A percentile compares a stretch with the other conserved stretches of the same genome.
phyloP scores from a whole-genome alignment of 2,888 invertebrate genomes.

The Catocala nupta region DNA sequence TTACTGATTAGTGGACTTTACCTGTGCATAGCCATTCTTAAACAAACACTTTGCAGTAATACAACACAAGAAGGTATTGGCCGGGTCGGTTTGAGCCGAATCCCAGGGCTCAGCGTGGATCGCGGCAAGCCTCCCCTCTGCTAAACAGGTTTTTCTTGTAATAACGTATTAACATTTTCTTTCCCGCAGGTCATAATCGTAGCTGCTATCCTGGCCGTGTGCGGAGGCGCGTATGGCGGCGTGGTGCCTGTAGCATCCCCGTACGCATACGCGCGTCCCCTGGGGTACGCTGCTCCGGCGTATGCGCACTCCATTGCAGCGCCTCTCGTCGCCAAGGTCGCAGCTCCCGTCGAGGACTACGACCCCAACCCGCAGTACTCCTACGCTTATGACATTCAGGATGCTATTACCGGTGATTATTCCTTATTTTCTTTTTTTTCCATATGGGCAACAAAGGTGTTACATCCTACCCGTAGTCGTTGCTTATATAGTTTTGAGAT shows the following conservation, averaged over 20 bases:
- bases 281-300: slow-evolving; percentile 61
- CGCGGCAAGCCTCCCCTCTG: too few relatives aligned
- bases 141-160: too few relatives aligned
- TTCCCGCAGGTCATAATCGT: slow-evolving; percentile 67
- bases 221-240: slow-evolving; percentile 66
- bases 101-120: too few relatives aligned
- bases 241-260: slow-evolving; percentile 67
- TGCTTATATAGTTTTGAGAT: too few relatives aligned
- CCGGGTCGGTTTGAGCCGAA: too few relatives aligned
- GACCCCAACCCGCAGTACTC: slow-evolving; percentile 90
- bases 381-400: slow-evolving; percentile 90
- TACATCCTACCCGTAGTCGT: too few relatives aligned
- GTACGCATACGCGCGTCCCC: slow-evolving; percentile 66
- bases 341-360: slow-evolving; percentile 84
- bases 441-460: too few relatives aligned
- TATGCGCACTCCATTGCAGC: slow-evolving; percentile 44
- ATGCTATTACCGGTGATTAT: slow-evolving; percentile 88
- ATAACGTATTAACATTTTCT: background rate
- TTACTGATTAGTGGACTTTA: too few relatives aligned
- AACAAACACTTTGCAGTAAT: too few relatives aligned
- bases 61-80: too few relatives aligned
- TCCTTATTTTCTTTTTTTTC: background rate
- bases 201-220: slow-evolving; percentile 70
- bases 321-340: slow-evolving; percentile 69
- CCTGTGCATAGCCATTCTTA: too few relatives aligned